A percentile compares a stretch with the other conserved stretches of the same genome.
Conservation (phyloP, 2,113 vertebrate species). For the Sula dactylatra region DNA sequence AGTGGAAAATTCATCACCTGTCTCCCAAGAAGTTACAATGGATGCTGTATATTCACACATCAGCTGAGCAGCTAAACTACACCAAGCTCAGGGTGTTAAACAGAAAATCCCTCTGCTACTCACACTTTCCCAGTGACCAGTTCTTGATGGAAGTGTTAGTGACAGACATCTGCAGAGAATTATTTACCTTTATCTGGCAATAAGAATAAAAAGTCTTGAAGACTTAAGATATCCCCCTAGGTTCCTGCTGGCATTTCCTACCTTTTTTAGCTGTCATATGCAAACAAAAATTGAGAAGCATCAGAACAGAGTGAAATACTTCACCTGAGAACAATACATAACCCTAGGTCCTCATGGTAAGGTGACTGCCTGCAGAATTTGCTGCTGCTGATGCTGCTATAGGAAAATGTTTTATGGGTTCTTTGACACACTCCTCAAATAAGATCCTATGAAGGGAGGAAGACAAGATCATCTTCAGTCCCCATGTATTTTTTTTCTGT, state of each 20-base stretch:
- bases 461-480: neutral
- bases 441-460: neutral
- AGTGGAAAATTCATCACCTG: conserved; percentile 10
- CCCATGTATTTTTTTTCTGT: neutral
- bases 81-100: neutral
- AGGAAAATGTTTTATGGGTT: neutral
- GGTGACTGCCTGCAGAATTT: neutral
- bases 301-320: neutral
- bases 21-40: neutral
- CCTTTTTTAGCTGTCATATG: neutral
- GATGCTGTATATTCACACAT: neutral
- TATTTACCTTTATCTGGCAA: neutral
- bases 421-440: neutral
- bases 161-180: neutral
- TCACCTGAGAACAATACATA: neutral
- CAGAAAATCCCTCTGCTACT: conserved; percentile 31
- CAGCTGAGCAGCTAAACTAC: neutral
- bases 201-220: neutral
- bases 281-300: neutral
- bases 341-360: neutral
- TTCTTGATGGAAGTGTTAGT: neutral
- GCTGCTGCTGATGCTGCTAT: neutral
- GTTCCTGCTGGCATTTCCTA: neutral
- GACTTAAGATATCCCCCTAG: neutral
- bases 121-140: neutral